These are phyloP conservation scores for Eudasyphora cyanicolor DNA, from an alignment of 2,888 invertebrate species.

Conservation along the genomic window DNA sequence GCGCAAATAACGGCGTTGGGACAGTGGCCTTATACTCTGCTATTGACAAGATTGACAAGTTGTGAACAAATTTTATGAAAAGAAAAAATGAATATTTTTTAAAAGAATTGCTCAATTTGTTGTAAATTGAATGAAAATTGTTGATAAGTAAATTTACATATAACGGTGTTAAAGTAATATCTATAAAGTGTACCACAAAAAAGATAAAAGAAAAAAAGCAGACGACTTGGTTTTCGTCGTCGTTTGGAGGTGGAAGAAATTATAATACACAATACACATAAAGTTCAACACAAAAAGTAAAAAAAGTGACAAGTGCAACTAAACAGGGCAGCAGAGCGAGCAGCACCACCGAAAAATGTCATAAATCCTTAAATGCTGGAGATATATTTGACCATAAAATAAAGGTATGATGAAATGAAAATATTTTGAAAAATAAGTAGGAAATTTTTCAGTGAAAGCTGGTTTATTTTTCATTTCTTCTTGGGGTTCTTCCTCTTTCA, in stretches of 20 bases:
- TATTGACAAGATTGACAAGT: no score
- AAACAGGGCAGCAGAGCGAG: background rate
- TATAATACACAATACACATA: slow-evolving; percentile 46
- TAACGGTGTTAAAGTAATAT: no score
- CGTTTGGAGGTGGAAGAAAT: slow-evolving; percentile 35
- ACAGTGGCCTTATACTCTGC: no score
- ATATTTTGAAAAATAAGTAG: background rate
- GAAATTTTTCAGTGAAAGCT: slow-evolving; percentile 59
- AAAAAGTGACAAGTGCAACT: slow-evolving; percentile 61
- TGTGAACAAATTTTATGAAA: no score
- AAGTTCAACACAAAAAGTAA: slow-evolving; percentile 32
- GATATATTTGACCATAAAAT: slow-evolving; percentile 21
- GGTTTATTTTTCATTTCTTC: slow-evolving; percentile 17
- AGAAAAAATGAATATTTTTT: no score
- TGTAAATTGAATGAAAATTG: no score
- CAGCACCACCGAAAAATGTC: slow-evolving; percentile 2
- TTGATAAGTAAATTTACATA: no score
- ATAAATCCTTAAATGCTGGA: slow-evolving; percentile 32
- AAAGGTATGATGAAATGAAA: slow-evolving; percentile 35
- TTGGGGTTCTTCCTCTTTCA: background rate
- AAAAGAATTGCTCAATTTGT: no score
- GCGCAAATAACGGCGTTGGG: no score
- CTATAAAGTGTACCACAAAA: no score
- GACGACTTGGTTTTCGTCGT: slow-evolving; percentile 19
- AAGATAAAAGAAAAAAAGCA: slow-evolving; percentile 26